phyloP scores from a whole-genome alignment of 2,113 vertebrate species.

The Choloepus hoffmanni region DNA sequence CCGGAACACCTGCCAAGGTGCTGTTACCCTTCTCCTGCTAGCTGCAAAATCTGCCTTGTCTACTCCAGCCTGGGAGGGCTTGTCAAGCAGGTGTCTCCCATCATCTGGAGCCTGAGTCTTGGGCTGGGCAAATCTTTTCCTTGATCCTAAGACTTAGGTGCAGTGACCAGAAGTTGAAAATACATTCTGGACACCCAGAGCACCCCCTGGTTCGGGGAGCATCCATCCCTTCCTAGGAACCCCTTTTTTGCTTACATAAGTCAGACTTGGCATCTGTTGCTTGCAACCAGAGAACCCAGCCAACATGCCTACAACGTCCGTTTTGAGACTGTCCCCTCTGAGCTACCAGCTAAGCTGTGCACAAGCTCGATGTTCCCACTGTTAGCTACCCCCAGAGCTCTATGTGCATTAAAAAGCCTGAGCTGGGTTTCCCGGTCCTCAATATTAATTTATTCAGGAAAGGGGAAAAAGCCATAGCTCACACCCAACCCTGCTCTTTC shows the following conservation, averaged over 20 bases:
- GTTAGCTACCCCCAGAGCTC: not conserved
- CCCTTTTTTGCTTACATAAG: not conserved
- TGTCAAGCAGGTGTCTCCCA: not conserved
- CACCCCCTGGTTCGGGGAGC: not conserved
- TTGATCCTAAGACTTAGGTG: not conserved
- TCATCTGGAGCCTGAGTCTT: not conserved
- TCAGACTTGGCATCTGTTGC: not conserved
- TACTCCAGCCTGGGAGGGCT: not conserved
- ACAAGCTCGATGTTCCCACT: fast-evolving
- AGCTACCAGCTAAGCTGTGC: not conserved
- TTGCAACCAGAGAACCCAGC: not conserved
- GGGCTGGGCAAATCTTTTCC: not conserved
- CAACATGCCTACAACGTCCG: not conserved
- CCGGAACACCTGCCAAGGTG: not conserved
- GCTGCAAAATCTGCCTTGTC: not conserved
- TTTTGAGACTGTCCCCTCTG: not conserved
- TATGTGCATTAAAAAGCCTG: fast-evolving
- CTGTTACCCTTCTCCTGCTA: not conserved
- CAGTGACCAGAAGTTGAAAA: not conserved
- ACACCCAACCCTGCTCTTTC: not conserved
- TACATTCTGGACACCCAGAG: not conserved
- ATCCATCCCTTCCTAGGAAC: not conserved
- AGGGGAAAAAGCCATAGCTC: not conserved
- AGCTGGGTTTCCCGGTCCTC: not conserved
- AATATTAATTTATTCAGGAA: not conserved